Conservation (phyloP, 2,113 vertebrate genomes). For the Bostrychus sinensis region DNA sequence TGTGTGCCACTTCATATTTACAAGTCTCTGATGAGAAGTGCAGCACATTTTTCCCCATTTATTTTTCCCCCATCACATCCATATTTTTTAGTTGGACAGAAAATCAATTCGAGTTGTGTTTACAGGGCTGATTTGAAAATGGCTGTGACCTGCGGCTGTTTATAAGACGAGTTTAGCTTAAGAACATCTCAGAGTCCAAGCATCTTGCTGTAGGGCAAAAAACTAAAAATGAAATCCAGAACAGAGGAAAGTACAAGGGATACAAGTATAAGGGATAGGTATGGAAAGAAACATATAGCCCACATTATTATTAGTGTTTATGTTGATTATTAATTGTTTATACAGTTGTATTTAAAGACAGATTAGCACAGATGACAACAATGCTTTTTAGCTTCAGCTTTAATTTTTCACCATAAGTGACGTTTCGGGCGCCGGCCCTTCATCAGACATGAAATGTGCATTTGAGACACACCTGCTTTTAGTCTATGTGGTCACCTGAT, state of each 20-base stretch:
- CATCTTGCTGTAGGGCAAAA: slow-evolving; percentile 48
- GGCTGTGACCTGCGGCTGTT: slow-evolving; percentile 68
- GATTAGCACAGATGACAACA: too few species aligned
- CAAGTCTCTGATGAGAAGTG: slow-evolving; percentile 63
- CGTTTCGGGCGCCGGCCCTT: too few species aligned
- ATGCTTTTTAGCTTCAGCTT: too few species aligned
- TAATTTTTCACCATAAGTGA: too few species aligned
- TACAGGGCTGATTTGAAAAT: slow-evolving; percentile 71
- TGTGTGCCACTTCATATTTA: slow-evolving; percentile 52
- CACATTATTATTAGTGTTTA: too few species aligned
- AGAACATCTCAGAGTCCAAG: slow-evolving; percentile 70
- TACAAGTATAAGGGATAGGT: too few species aligned
- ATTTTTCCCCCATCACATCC: slow-evolving; percentile 50
- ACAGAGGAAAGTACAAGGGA: background rate
- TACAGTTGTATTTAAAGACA: too few species aligned
- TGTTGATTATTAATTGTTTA: too few species aligned
- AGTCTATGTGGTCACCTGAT: too few species aligned
- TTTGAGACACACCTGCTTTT: too few species aligned
- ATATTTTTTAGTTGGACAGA: slow-evolving; percentile 49
- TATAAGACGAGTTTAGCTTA: slow-evolving; percentile 63
- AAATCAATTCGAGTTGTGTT: slow-evolving; percentile 59
- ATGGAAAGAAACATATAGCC: slow-evolving; percentile 6
- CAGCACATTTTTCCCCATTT: slow-evolving; percentile 52
- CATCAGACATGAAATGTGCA: too few species aligned
- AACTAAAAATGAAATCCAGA: slow-evolving; percentile 74